phyloP scores from a whole-genome alignment of 2,113 vertebrate genomes.

The Paedocypris sp. region DNA sequence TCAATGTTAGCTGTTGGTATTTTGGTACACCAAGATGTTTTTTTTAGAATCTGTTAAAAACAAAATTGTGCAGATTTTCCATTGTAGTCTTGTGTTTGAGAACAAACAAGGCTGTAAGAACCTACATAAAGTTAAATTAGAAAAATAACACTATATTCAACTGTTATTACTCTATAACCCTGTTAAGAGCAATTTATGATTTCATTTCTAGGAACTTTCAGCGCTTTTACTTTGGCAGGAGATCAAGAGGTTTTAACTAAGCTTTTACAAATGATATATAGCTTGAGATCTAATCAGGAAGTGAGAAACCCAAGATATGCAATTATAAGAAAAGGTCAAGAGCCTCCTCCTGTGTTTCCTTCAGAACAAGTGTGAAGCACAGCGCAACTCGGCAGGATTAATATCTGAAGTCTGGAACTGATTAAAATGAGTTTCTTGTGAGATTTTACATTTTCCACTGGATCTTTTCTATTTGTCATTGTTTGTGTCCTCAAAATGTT shows the following conservation, averaged over 20 bases:
- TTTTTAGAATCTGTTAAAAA: too few relatives aligned
- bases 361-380: neutral
- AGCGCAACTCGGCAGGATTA: neutral
- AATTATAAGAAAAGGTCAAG: constrained; percentile 29
- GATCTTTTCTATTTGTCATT: too few relatives aligned
- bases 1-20: too few relatives aligned
- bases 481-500: too few relatives aligned
- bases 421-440: too few relatives aligned
- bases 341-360: constrained; percentile 9
- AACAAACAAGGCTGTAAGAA: neutral
- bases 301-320: constrained; percentile 12
- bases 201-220: neutral
- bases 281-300: constrained; percentile 14
- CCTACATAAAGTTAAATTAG: too few relatives aligned
- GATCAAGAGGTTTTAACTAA: constrained; percentile 18
- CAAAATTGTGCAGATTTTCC: too few relatives aligned
- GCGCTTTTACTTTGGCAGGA: neutral
- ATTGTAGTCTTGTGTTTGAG: neutral
- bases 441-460: too few relatives aligned
- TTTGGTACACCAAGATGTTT: too few relatives aligned
- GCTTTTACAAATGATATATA: neutral
- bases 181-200: neutral
- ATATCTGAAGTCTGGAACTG: neutral
- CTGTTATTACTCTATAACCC: neutral
- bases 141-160: too few relatives aligned